Evolutionary conservation across 2,113 vertebrate species (phyloP).

Genomic region (Eupsittula cactorum): DNA sequence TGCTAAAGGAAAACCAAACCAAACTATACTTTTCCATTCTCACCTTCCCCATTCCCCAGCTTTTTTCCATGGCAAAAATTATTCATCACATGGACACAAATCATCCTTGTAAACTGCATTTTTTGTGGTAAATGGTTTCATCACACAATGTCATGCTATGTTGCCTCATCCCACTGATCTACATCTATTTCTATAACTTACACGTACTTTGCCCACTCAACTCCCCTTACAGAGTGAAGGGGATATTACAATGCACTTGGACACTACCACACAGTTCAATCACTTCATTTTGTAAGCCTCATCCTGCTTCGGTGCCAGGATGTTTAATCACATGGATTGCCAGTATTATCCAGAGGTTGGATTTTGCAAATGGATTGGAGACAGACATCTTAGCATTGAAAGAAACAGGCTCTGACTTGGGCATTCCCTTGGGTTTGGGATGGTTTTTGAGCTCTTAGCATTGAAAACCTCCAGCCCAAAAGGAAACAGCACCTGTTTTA

Average conservation of each 20-base stretch:
- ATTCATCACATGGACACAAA: not conserved
- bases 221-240: not conserved
- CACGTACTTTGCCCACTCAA: not conserved
- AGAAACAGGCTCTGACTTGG: not conserved
- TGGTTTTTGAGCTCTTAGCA: not conserved
- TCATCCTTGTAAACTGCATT: not conserved
- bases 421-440: not conserved
- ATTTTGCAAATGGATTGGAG: not conserved
- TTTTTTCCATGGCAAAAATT: not conserved
- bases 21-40: not conserved
- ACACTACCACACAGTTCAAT: not conserved
- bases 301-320: not conserved
- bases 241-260: not conserved
- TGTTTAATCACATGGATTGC: not conserved
- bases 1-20: not conserved
- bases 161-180: not conserved
- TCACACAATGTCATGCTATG: not conserved
- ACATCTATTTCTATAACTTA: not conserved
- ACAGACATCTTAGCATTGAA: not conserved
- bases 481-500: constrained; percentile 10
- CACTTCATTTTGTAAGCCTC: not conserved
- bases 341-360: not conserved
- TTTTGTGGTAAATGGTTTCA: not conserved
- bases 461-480: not conserved
- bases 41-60: not conserved